These are phyloP conservation scores for Enteromius treurensis DNA, from an alignment of 2,797 vertebrate genomes.

Conservation along the genomic window DNA sequence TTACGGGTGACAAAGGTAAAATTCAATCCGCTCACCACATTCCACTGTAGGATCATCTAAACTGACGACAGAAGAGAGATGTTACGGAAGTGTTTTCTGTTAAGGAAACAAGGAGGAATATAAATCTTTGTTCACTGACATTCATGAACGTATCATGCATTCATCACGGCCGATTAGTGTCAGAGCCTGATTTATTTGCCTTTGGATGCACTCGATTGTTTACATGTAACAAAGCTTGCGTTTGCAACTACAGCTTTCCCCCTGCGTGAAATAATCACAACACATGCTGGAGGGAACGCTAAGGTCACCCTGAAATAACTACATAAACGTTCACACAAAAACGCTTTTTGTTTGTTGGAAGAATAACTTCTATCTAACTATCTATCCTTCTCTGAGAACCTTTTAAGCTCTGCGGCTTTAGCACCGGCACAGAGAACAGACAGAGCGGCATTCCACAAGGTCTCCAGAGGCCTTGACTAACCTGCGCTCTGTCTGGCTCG, in stretches of 20 bases:
- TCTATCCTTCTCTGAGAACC: not conserved
- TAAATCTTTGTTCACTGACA: slow-evolving; percentile 44
- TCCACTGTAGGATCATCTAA: slow-evolving; percentile 23
- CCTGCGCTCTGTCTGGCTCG: slow-evolving; percentile 29
- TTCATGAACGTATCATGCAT: slow-evolving; percentile 45
- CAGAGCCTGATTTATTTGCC: slow-evolving; percentile 36
- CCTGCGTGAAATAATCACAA: slow-evolving; percentile 36
- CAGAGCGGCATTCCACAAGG: slow-evolving; percentile 39
- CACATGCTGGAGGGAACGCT: slow-evolving; percentile 7
- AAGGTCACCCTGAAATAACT: slow-evolving; percentile 16
- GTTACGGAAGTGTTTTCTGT: slow-evolving; percentile 18
- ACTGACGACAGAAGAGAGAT: slow-evolving; percentile 20
- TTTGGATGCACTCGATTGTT: slow-evolving; percentile 37
- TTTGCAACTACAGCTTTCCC: slow-evolving; percentile 31
- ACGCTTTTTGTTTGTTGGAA: not conserved
- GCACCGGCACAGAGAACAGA: not conserved
- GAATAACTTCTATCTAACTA: not conserved
- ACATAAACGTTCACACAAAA: not conserved
- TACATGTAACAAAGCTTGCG: slow-evolving; percentile 35
- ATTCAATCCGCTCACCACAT: slow-evolving; percentile 22
- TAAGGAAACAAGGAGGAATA: slow-evolving; percentile 48
- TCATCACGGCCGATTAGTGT: slow-evolving; percentile 38
- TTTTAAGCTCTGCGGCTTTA: slow-evolving; percentile 14
- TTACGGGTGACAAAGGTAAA: slow-evolving; percentile 13
- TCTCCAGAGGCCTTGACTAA: slow-evolving; percentile 35